Percentiles rank a stretch among this genome's conserved stretches.
phyloP scores from a whole-genome alignment of 2,113 vertebrate species.

The Thalassoma bifasciatum region DNA sequence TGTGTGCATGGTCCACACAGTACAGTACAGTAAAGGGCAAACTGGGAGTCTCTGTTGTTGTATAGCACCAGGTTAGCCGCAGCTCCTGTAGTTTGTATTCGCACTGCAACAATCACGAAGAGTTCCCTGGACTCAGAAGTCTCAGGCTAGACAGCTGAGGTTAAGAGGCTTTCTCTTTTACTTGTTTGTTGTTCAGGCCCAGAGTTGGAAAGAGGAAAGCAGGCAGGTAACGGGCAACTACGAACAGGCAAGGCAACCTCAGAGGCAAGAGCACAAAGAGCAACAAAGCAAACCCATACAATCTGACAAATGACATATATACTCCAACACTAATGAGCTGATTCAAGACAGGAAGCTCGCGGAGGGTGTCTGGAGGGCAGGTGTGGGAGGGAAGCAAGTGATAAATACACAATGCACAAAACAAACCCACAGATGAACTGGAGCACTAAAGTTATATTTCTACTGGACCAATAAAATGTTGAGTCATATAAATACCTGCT shows the following conservation, averaged over 20 bases:
- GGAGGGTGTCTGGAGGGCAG: slow-evolving; percentile 34
- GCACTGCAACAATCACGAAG: neutral
- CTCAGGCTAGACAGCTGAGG: slow-evolving; percentile 38
- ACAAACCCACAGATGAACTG: slow-evolving; percentile 20
- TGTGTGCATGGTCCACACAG: slow-evolving; percentile 3
- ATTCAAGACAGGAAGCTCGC: slow-evolving; percentile 51
- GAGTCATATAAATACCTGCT: neutral
- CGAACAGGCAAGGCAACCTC: slow-evolving; percentile 20
- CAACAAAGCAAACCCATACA: slow-evolving; percentile 35
- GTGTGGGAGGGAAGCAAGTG: slow-evolving; percentile 6
- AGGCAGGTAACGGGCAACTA: slow-evolving; percentile 25
- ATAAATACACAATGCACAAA: slow-evolving; percentile 35
- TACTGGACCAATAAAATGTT: neutral
- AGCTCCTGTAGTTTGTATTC: neutral
- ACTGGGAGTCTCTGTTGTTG: slow-evolving; percentile 8
- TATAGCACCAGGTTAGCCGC: slow-evolving; percentile 4
- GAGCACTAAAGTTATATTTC: neutral
- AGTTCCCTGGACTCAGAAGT: slow-evolving; percentile 14
- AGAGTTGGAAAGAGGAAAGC: slow-evolving; percentile 28
- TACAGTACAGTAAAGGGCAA: slow-evolving; percentile 4
- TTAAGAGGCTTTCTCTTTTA: slow-evolving; percentile 36
- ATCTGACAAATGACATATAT: slow-evolving; percentile 57
- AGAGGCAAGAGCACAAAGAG: slow-evolving; percentile 26
- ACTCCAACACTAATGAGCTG: slow-evolving; percentile 60
- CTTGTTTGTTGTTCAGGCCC: slow-evolving; percentile 44